Base-by-base conservation (phyloP, 92 coral and sea anemone species). In the Paragorgia papillata region DNA sequence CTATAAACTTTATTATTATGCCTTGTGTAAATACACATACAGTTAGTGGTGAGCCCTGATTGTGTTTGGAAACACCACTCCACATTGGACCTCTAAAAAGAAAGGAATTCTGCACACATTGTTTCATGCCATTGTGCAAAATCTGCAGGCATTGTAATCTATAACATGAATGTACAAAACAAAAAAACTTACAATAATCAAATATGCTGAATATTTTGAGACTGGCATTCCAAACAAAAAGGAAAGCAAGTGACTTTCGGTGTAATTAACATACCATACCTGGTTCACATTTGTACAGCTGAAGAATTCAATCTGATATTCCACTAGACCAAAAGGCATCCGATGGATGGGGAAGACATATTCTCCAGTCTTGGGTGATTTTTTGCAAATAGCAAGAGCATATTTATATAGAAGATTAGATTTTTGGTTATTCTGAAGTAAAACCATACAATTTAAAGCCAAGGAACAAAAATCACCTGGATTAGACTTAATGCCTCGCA, bases 241-340 rank as follows among this genome's bases (percentile, higher is more conserved):
- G 43, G 12, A 4, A 12, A 37, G 43, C 5, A 57, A 25, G 2
- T 21, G 10, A 1, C 3, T 57, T 75, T 41, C 29, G 66, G 25
- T 21, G 20, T 37, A 37, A 33, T n/a, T n/a, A n/a, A n/a, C n/a
- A n/a, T n/a, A n/a, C n/a, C 63, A 28, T 27, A 85, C 95, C 90
- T 89, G 90, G 88, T 75, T 86, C 3, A 78, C 74, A 67, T 86
- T 83, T 33, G 90, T 89, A 33, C 90, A 83, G 4, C 81, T 53
- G 64, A 84, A 88, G 79, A 88, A 88, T 35, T 88, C 86, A 0
- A 81, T 81, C 30, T 82, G 86, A 48, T 84, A 84, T 62, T 88
- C 88, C n/a, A 88, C 89, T 24, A 88, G 39, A 21, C 92, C 89
- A 88, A 88, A 84, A 29, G 92, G 92, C 92, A 88, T 88, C 54